Base-by-base conservation (phyloP, 2,888 invertebrate genomes). In the Spisula solida region DNA sequence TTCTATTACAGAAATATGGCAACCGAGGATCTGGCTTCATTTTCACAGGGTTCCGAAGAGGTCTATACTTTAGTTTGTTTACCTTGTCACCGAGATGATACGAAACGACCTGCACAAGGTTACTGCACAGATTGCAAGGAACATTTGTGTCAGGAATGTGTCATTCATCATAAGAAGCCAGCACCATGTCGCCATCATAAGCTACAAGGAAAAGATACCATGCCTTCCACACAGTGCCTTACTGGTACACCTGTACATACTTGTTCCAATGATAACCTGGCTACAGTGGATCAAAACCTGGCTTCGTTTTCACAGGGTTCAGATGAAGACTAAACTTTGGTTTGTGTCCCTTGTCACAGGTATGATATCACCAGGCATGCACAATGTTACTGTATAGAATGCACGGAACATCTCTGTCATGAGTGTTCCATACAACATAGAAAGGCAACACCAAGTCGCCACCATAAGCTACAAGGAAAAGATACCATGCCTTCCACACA, bases 111-210 rank as follows among this genome's bases (percentile, higher is more conserved):
- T 16, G 81, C 81, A 18, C 25, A 18, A 51, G 81, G 81, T 16
- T 81, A 29, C 31, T 81, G 81, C 29, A 55, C 25, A 25, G 55
- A 81, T 29, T 81, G 81, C 25, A 2, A 4, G 1, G 55, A 81
- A 47, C 81, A 81, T 55, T 20, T 81, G 20, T 81, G 81, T 31
- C n/a, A 51, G 16, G 12, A n/a, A n/a, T 81, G 81, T 81, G 29
- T 16, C 31, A 51, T 4, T 20, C 2, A 29, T 31, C 81, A 81
- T 31, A 51, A 55, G 29, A 18, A 18, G 6, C 29, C 51, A 55
- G 25, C 0, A 25, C 81, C 55, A 25, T 81, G 25, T 29, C 48
- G 55, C 8, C 25, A 81, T 51, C 81, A 81, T 16, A 55, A 5
- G 5, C 8, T 81, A 14, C 55, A 29, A 25, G 81, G 51, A 29